Percentiles rank a stretch among this genome's conserved stretches.
These are phyloP conservation scores for Noctuana brunneofusca DNA, from an alignment of 2,888 invertebrate species.

Conservation along the genomic window DNA sequence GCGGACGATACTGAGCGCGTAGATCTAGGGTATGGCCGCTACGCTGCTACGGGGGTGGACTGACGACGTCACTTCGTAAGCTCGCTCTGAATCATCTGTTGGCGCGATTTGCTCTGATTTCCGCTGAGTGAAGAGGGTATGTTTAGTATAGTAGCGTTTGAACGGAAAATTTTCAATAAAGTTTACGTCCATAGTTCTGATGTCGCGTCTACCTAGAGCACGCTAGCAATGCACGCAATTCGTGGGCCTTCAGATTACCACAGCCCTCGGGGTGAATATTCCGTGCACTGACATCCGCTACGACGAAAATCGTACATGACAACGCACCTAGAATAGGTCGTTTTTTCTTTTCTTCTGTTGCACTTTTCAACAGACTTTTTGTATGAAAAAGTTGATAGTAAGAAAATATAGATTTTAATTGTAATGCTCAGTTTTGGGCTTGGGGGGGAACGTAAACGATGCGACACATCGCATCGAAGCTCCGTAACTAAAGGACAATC, in stretches of 20 bases:
- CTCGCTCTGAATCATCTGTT: constrained; percentile 56
- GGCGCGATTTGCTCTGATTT: neutral
- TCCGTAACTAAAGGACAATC: neutral
- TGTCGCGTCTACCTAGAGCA: constrained; percentile 9
- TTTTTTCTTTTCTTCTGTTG: too few species aligned
- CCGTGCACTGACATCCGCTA: constrained; percentile 13
- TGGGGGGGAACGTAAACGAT: neutral
- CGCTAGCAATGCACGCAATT: constrained; percentile 9
- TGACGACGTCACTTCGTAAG: constrained; percentile 56
- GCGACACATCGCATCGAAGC: neutral
- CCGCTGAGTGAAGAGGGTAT: neutral
- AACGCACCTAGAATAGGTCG: neutral
- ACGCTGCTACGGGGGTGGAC: constrained; percentile 69
- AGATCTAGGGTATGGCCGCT: constrained; percentile 52
- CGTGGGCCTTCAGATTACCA: constrained; percentile 8
- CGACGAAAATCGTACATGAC: constrained; percentile 8
- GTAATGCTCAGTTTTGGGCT: too few species aligned
- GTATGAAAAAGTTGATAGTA: too few species aligned
- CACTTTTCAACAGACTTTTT: neutral
- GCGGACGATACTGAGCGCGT: constrained; percentile 59
- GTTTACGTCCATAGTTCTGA: neutral
- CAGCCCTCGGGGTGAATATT: constrained; percentile 13
- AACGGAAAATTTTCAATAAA: neutral
- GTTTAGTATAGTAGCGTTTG: neutral
- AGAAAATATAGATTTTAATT: too few species aligned